Evolutionary conservation across 2,113 vertebrate genomes (phyloP), one percentile per base, ranked within the genome.

Genomic region (Gambusia holbrooki): DNA sequence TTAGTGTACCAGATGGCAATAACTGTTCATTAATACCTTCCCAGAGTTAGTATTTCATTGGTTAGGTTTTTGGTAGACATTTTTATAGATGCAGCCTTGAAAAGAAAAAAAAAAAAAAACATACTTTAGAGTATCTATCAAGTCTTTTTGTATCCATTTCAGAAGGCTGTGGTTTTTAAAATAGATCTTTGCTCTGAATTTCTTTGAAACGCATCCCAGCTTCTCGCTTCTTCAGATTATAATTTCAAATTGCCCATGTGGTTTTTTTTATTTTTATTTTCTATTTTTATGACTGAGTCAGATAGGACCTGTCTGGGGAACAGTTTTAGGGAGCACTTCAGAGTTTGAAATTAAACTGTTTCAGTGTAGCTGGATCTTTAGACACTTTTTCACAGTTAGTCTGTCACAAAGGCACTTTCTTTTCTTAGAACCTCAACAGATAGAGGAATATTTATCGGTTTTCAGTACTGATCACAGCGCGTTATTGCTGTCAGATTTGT

Each of bases 1-100:
- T 76, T 73, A 72, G 73, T 86, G 83, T 81, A 84, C 79, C 81
- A 88, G 84, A 85, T 92, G 83, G 78, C 77, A 77, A 82, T 73
- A 74, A 82, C 63, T 77, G 75, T 73, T 84, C 79, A 83, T 87
- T 84, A 73, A 77, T 85, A 74, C 62, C 35, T 75, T 71, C 61
- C 37, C 65, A 74, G 81, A 76, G 75, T 63, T 75, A 69, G 45
- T 33, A n/a, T 66, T 80, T 64, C 79, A 64, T 30, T 75, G 82
- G 51, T 76, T 73, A 73, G 77, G 37, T 65, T n/a, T 66, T 30
- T 58, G 64, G 3, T 32, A 65, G 12, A 32, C 58, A 48, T 13
- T 48, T 69, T 69, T 17, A 48, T 9, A 64, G 71, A 76, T 73
- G 66, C 30, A 71, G 42, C 64, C 72, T 12, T 63, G 42, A 74